Evolutionary conservation across 2,888 invertebrate genomes (phyloP), one percentile per base, ranked within the genome.

Genomic region (Drosophila peninsularis): DNA sequence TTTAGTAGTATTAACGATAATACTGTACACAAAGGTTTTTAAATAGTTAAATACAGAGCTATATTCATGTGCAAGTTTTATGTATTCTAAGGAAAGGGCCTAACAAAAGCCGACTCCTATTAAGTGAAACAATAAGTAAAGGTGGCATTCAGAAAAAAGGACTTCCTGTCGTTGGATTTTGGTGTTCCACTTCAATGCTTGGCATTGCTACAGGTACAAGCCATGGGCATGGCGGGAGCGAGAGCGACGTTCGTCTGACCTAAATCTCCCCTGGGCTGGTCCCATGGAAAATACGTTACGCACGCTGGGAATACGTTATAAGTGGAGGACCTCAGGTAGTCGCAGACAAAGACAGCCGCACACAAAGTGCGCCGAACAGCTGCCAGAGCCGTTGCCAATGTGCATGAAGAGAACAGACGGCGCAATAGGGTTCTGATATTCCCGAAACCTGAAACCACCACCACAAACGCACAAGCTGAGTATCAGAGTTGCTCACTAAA

Each of bases 121-220:
- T 39, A 55, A 49, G 58, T 44, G 21, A 69, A 62, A 63, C 72
- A 78, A 75, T 72, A 74, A 73, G 69, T 47, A 70, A 56, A 50
- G 67, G 58, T 60, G 56, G 56, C 41, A 74, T 64, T 55, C 52
- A 58, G n/a, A 66, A 41, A 52, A 78, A 70, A 68, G 58, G 53
- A 87, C 73, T 79, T 83, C 88, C 88, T 87, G 82, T 66, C 64
- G 62, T 50, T 82, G 73, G 5, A 17, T 62, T 75, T 64, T 52
- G 13, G 30, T 56, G 66, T 76, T 73, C 64, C 79, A 87, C 87
- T 72, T 62, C 45, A 65, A 32, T 57, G 55, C 67, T 27, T 27
- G 39, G 41, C 37, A 77, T 75, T 49, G 62, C 55, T 75, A 79
- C 82, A 82, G 82, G 82, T 82, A 86, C 49, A 41, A 34, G 21